Evolutionary conservation across 2,888 invertebrate species (phyloP), one percentile per base, ranked within the genome.

Genomic region (Brachyopa scutellaris): DNA sequence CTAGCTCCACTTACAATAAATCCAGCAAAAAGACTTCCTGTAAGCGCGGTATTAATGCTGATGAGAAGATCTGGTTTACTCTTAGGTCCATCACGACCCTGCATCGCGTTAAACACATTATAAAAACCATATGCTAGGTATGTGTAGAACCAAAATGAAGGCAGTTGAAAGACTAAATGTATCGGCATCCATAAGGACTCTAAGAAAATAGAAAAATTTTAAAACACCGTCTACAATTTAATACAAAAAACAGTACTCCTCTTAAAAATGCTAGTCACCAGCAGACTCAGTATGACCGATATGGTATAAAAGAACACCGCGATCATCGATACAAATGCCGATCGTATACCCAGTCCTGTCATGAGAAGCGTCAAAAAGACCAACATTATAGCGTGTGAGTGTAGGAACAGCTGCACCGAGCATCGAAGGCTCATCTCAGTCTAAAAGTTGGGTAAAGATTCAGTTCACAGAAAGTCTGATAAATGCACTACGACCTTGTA

Each of bases 41-140:
- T 85, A n/a, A 89, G 23, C 0, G 87, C 85, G 26, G 87, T 89
- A 29, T 93, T 86, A 0, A 88, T 85, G 2, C 91, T 91, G 40
- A 94, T 89, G 11, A 93, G 86, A 0, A 93, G 59, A 84, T 94
- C 94, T 0, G 93, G 93, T 67, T 91, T 90, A 11, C 90, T 87
- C 0, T 88, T 87, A 2, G 92, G 89, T 0, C 93, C 93, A 69
- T 90, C 88, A 3, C 93, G 89, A 0, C 93, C 94, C 88, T 93
- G 91, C 85, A 93, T 92, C 0, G 94, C 93, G 13, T 93, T 91
- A 84, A 94, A 93, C n/a, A 92, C 90, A 29, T 90, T 89, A 6
- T 92, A 88, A 8, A 92, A 88, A 5, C 88, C 88, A 84, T 91
- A 90, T 31, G 91, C 87, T 53, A 91, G 85, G 84, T 93, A 93